Evolutionary conservation across 1,140 invertebrate species (phyloP).

Genomic region (Macrobrachium rosenbergii): DNA sequence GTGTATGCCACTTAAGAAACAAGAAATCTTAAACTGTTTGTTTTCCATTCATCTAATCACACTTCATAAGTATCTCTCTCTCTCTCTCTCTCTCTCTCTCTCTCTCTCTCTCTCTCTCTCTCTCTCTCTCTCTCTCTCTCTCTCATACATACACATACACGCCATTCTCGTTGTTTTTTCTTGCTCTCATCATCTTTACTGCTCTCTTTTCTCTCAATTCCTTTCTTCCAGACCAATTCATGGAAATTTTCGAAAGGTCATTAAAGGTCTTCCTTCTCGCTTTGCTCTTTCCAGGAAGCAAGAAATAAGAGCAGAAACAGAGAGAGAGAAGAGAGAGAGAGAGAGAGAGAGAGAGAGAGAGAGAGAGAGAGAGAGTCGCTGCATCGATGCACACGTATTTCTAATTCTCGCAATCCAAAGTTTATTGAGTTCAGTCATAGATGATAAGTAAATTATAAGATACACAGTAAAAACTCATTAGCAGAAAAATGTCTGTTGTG

Average conservation of each 20-base stretch:
- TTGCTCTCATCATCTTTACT: not conserved
- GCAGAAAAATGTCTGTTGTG: too few relatives aligned
- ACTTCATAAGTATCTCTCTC: not conserved
- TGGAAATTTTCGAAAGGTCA: not conserved
- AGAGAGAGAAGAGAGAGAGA: constrained; percentile 28
- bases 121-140: not conserved
- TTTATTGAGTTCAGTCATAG: too few relatives aligned
- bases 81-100: not conserved
- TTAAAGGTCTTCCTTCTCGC: too few relatives aligned
- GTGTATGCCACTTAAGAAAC: too few relatives aligned
- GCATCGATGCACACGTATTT: not conserved
- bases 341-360: constrained; percentile 21
- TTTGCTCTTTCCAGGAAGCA: too few relatives aligned
- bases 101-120: not conserved
- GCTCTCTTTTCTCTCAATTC: not conserved
- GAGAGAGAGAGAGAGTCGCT: not conserved
- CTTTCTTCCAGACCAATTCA: not conserved
- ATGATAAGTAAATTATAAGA: too few relatives aligned
- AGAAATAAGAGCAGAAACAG: too few relatives aligned
- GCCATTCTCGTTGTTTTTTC: not conserved
- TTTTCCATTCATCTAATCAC: not conserved
- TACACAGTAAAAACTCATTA: too few relatives aligned
- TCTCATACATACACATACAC: not conserved
- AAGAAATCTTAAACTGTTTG: too few relatives aligned
- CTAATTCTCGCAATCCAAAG: too few relatives aligned